These are phyloP conservation scores for Pagrus major DNA, from an alignment of 2,113 vertebrate species.

Conservation along the genomic window DNA sequence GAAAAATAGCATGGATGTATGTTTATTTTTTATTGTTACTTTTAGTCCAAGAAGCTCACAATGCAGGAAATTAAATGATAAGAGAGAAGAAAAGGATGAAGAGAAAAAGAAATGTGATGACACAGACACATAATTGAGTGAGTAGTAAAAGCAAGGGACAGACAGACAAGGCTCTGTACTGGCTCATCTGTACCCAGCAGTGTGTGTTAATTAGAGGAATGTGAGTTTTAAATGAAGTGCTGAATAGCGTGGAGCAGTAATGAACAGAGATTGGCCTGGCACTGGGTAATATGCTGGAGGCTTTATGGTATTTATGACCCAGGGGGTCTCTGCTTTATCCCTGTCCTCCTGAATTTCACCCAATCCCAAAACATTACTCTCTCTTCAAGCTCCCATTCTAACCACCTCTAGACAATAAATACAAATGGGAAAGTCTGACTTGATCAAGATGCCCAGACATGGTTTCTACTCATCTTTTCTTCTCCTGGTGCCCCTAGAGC, in stretches of 20 bases:
- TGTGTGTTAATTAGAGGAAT: constrained; percentile 82
- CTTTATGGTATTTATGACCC: constrained; percentile 80
- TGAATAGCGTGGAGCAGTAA: constrained; percentile 75
- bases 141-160: constrained; percentile 44
- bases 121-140: constrained; percentile 56
- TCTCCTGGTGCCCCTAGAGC: background rate
- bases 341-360: constrained; percentile 52
- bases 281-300: constrained; percentile 81
- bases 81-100: constrained; percentile 23
- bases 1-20: constrained; percentile 1
- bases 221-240: constrained; percentile 79
- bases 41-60: constrained; percentile 18
- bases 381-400: background rate
- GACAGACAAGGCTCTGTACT: constrained; percentile 70
- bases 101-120: constrained; percentile 59
- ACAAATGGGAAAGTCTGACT: background rate
- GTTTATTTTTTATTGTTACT: constrained; percentile 31
- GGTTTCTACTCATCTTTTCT: background rate
- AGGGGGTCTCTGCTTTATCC: constrained; percentile 59
- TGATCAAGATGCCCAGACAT: background rate
- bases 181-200: constrained; percentile 77
- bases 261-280: constrained; percentile 78
- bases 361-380: constrained; percentile 25
- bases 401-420: background rate
- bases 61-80: constrained; percentile 43